phyloP scores from a whole-genome alignment of 2,888 invertebrate genomes.

The Myopa testacea region DNA sequence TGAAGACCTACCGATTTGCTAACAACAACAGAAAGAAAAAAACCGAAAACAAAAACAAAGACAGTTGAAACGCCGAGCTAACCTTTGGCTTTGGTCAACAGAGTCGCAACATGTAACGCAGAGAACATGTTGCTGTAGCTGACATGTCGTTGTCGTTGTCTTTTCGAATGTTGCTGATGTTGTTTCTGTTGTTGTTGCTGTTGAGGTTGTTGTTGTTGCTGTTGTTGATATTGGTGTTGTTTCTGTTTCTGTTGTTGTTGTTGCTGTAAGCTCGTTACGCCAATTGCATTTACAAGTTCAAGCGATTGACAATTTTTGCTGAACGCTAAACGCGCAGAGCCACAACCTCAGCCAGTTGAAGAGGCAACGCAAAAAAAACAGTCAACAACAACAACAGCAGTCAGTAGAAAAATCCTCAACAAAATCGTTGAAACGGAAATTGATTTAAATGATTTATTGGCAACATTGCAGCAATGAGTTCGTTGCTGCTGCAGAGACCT shows the following conservation, averaged over 20 bases:
- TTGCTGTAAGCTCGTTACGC: conserved; percentile 57
- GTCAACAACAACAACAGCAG: conserved; percentile 12
- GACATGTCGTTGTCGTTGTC: conserved; percentile 29
- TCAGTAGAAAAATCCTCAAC: conserved; percentile 43
- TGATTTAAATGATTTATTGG: conserved; percentile 66
- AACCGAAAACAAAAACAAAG: not conserved
- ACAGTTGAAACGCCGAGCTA: conserved; percentile 45
- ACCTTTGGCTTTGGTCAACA: conserved; percentile 30
- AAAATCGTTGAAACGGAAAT: conserved; percentile 58
- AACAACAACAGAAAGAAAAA: not conserved
- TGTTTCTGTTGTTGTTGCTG: conserved; percentile 11
- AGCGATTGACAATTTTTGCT: conserved; percentile 55
- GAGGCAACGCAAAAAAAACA: conserved; percentile 41
- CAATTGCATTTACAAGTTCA: conserved; percentile 57
- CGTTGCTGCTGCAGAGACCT: conserved; percentile 29
- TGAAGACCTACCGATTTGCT: not conserved
- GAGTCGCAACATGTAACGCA: conserved; percentile 11
- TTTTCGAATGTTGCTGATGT: not conserved
- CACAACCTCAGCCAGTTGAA: not conserved
- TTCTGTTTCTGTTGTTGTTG: conserved; percentile 6
- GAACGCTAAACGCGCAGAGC: not conserved
- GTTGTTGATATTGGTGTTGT: not conserved
- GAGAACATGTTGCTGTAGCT: conserved; percentile 35
- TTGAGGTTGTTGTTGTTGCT: conserved; percentile 18
- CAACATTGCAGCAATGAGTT: conserved; percentile 39